Percentiles rank a stretch among this genome's conserved stretches.
Conservation (phyloP, 2,888 invertebrate genomes). For the Cephus nigrinus region DNA sequence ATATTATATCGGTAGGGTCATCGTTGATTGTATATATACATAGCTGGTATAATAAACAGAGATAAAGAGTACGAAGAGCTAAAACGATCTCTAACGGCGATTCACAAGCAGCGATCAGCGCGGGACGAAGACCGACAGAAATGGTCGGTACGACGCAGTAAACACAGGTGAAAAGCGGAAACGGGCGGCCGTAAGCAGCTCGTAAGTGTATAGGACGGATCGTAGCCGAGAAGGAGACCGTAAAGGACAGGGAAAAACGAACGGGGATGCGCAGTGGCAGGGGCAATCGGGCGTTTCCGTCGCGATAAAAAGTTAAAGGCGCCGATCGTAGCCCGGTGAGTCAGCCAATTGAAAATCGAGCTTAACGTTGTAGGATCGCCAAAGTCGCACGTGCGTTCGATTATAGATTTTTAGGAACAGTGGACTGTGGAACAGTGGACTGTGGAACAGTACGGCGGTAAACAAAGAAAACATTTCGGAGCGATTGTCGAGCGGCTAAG, state of each 20-base stretch:
- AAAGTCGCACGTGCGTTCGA: neutral
- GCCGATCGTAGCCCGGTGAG: neutral
- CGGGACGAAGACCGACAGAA: neutral
- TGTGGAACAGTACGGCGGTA: neutral
- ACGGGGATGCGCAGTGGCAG: neutral
- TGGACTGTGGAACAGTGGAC: neutral
- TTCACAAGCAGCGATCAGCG: neutral
- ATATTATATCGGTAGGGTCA: slow-evolving; percentile 20
- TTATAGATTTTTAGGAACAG: neutral
- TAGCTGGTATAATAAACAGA: neutral
- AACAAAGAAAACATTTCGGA: neutral
- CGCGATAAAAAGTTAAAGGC: neutral
- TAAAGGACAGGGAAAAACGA: neutral
- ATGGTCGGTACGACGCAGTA: neutral
- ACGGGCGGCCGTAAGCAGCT: neutral
- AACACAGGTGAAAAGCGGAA: neutral
- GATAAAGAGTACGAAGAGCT: neutral
- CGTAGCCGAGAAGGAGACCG: neutral
- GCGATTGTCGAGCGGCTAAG: neutral
- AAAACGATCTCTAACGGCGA: neutral
- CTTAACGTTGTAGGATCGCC: neutral
- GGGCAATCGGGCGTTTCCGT: neutral
- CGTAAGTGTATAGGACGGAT: neutral
- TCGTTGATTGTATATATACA: neutral
- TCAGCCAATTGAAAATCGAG: neutral